A percentile compares a stretch with the other conserved stretches of the same genome.
Evolutionary conservation across 2,113 vertebrate species (phyloP).

Genomic region (Diphyllodes magnificus): DNA sequence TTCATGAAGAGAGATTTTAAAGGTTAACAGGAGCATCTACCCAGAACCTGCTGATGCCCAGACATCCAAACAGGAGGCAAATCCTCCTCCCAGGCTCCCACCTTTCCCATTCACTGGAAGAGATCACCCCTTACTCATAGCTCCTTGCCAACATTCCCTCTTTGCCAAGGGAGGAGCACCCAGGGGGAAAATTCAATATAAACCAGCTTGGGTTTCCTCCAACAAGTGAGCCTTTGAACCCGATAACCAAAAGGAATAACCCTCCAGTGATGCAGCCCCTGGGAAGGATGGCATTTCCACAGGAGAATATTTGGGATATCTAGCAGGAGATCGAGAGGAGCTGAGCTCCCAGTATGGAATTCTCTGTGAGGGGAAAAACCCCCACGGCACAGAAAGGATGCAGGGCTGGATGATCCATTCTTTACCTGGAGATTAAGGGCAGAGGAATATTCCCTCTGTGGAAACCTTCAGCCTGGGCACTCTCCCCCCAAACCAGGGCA

Average conservation of each 20-base stretch:
- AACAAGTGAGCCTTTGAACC: not conserved
- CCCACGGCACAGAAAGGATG: accelerated
- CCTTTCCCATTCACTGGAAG: not conserved
- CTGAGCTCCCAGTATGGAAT: not conserved
- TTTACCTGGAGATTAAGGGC: not conserved
- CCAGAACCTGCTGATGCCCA: not conserved
- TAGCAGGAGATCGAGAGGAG: not conserved
- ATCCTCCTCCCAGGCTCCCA: not conserved
- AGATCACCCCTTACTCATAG: not conserved
- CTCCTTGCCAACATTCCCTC: not conserved
- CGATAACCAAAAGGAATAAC: not conserved
- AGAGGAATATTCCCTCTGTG: not conserved
- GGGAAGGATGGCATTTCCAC: not conserved
- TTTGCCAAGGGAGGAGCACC: not conserved
- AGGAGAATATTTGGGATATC: not conserved
- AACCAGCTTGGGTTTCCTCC: not conserved
- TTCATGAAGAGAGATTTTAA: not conserved
- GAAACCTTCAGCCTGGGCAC: not conserved
- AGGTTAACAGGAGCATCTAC: not conserved
- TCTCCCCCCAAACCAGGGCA: accelerated
- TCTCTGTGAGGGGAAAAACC: not conserved
- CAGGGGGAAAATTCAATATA: not conserved
- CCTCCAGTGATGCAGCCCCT: not conserved
- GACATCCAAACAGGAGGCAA: not conserved
- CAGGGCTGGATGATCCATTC: not conserved